Evolutionary conservation across 1,140 invertebrate genomes (phyloP), one percentile per base, ranked within the genome.

Genomic region (Lineus longissimus): DNA sequence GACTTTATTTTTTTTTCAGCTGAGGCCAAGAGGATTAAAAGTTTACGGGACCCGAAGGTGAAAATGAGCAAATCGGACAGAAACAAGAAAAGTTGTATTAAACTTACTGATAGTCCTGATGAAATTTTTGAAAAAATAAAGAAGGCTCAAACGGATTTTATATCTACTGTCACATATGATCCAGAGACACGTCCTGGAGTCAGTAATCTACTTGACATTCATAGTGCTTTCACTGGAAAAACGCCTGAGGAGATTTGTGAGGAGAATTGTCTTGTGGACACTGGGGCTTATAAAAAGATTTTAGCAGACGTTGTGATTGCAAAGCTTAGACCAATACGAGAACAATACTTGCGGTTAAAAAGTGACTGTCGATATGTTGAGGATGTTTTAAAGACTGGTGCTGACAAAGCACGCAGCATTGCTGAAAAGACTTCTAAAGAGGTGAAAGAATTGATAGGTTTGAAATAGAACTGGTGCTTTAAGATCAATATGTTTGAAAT

Each of bases 41-140:
- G 75, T 67, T 64, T 81, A 1, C 33, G 72, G 19, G 67, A 75
- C 51, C 80, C 95, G 0, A 73, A 74, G 0, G 91, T 91, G 73
- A 99, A 99, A 84, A 99, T 99, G 97, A 98, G 96, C 6, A 99
- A 99, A 83, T 98, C 96, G 0, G 91, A 95, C 69, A 67, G 82
- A 0, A 88, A 94, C 84, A 71, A 84, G 0, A 90, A 88, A 73
- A 89, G 89, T 64, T 83, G 90, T 59, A 91, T 99, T 55, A 86
- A 91, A 59, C 76, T 98, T 1, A 88, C 83, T 23, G 95, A 99
- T 80, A 74, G 85, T 0, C 87, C 91, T 0, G 91, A 95, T 36
- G 75, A 81, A 33, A 90, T 99, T 55, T 55, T 79, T 2, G 84
- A 87, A 31, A 98, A 97, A 83, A 83, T 97, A 4, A 93, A 91